Evolutionary conservation across 2,113 vertebrate genomes (phyloP), one percentile per base, ranked within the genome.

Genomic region (Crotophaga sulcirostris): DNA sequence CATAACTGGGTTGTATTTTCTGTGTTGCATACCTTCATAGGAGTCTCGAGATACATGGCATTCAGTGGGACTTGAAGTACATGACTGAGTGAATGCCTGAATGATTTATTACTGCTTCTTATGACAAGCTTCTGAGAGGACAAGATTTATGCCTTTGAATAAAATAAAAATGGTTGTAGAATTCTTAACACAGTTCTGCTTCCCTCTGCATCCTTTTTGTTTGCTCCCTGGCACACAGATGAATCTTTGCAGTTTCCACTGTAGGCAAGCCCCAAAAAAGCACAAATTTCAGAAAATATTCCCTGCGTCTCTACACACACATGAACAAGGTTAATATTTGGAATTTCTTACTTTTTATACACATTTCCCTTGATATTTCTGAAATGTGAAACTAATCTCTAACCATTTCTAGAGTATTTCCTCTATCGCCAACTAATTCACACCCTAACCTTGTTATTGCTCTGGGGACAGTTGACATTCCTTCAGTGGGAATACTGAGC

Each of bases 21-120:
- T 38, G 59, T 67, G 31, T 67, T 56, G n/a, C 3, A 4, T 79
- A 59, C n/a, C 26, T 85, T 87, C 62, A 24, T 31, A 94, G 40
- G 38, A 68, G 16, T 67, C 82, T 87, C 38, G 64, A 73, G 76
- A 55, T 36, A 59, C 10, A 5, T 18, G 13, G 13, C 33, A 52
- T 19, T 78, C 85, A 54, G 36, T 47, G 44, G n/a, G 40, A 70
- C 34, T 86, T 66, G 38, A 94, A 89, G 31, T 66, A 52, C 75
- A 78, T 89, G 86, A 45, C 54, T 85, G 66, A 79, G 24, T 77
- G 84, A 89, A 85, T 52, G 36, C 23, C 36, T 90, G 67, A 74
- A 64, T 92, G 85, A 95, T 95, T 95, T 96, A 89, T 90, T 84
- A 42, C 73, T 89, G 68, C 44, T 75, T 70, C 49, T 21, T 88